Evolutionary conservation across 2,113 vertebrate genomes (phyloP).

Genomic region (Stegastes partitus): DNA sequence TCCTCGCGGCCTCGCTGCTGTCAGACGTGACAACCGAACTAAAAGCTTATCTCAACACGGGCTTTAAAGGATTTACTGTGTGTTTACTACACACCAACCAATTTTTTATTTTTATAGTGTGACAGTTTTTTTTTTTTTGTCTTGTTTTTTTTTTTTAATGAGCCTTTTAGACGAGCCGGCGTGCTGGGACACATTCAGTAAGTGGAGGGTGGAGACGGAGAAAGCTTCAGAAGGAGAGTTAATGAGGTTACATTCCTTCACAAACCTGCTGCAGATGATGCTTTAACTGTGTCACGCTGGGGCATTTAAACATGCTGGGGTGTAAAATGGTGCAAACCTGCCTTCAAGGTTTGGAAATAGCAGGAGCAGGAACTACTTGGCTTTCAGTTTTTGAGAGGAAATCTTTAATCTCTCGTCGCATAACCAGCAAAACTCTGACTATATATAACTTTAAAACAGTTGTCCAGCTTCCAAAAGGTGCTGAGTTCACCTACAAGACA

Average conservation of each 20-base stretch:
- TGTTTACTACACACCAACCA: constrained; percentile 34
- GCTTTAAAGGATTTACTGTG: constrained; percentile 19
- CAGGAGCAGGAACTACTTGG: too few species aligned
- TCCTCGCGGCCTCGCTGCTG: constrained; percentile 10
- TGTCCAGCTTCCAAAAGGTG: too few species aligned
- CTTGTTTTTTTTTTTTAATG: constrained; percentile 12
- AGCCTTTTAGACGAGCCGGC: constrained; percentile 12
- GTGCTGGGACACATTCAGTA: constrained; percentile 63
- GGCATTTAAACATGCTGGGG: constrained; percentile 8
- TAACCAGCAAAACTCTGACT: too few species aligned
- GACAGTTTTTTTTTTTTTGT: not conserved
- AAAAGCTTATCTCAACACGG: constrained; percentile 27
- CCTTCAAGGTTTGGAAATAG: not conserved
- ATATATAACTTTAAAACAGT: too few species aligned
- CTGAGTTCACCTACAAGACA: too few species aligned
- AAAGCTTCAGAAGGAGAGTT: constrained; percentile 60
- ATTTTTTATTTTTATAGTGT: constrained; percentile 31
- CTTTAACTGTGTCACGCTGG: constrained; percentile 3
- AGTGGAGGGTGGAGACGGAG: constrained; percentile 47
- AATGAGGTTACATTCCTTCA: constrained; percentile 69
- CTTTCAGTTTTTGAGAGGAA: too few species aligned
- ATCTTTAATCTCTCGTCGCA: too few species aligned
- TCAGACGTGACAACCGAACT: constrained; percentile 21
- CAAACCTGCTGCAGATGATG: constrained; percentile 58
- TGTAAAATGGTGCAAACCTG: not conserved